Conservation (phyloP, 2,797 vertebrate species). For the Mus caroli region DNA sequence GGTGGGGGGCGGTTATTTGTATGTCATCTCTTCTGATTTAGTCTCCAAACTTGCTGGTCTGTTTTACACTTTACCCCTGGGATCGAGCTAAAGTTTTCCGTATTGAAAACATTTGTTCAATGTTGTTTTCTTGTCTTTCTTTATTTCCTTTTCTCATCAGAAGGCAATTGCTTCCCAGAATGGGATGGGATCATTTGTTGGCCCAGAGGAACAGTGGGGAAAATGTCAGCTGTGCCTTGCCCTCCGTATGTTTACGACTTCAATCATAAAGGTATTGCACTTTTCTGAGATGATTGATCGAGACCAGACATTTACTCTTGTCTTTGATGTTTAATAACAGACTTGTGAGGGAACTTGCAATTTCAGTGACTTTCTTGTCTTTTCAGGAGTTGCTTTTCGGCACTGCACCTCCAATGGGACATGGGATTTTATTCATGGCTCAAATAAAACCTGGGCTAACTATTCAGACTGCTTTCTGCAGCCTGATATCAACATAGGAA, state of each 20-base stretch:
- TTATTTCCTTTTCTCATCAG: conserved; percentile 83
- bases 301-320: not conserved
- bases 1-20: not conserved
- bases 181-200: conserved; percentile 97
- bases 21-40: not conserved
- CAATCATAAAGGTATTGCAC: conserved; percentile 93
- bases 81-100: conserved; percentile 46
- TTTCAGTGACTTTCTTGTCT: conserved; percentile 48
- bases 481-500: conserved; percentile 87
- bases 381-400: conserved; percentile 90
- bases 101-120: conserved; percentile 37
- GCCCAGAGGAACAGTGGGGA: conserved; percentile 92
- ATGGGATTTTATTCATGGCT: conserved; percentile 91
- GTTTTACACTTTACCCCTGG: not conserved
- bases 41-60: conserved; percentile 2
- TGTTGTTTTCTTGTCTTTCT: conserved; percentile 25
- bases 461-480: conserved; percentile 94
- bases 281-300: conserved; percentile 60
- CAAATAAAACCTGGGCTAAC: conserved; percentile 94
- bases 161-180: conserved; percentile 92
- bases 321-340: not conserved
- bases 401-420: conserved; percentile 92
- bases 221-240: conserved; percentile 90
- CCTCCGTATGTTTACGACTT: conserved; percentile 95
- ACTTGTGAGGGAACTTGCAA: not conserved